Evolutionary conservation across 2,797 vertebrate genomes (phyloP).

Genomic region (Meda fulgida): DNA sequence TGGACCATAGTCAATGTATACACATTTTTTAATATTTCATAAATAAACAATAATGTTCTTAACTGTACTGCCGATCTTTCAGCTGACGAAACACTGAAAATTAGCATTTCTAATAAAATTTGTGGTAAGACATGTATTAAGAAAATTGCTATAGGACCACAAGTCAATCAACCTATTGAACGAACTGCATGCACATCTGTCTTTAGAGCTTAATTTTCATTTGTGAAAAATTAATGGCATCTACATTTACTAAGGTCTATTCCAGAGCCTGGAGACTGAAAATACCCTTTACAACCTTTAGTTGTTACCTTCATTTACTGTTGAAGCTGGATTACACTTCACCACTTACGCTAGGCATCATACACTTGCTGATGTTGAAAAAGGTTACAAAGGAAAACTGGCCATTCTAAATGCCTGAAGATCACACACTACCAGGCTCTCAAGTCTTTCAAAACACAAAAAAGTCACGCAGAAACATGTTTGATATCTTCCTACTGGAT

Average conservation of each 20-base stretch:
- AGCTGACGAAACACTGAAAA: neutral
- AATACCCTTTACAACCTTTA: neutral
- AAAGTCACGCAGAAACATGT: neutral
- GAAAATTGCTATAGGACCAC: neutral
- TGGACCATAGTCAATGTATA: neutral
- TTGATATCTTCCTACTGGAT: neutral
- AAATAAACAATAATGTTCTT: neutral
- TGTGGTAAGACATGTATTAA: neutral
- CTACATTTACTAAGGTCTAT: neutral
- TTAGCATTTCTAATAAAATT: neutral
- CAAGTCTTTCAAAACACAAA: neutral
- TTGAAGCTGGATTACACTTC: neutral
- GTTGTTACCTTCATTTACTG: neutral
- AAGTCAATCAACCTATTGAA: neutral
- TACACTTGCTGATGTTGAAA: neutral
- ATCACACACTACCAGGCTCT: neutral
- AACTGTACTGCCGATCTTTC: neutral
- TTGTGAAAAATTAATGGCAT: constrained; percentile 11
- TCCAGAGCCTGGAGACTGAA: neutral
- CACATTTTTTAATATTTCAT: constrained; percentile 13
- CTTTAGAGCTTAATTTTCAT: neutral
- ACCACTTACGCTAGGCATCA: neutral
- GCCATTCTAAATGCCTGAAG: neutral
- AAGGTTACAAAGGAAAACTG: constrained; percentile 8
- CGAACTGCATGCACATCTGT: neutral